Conservation (phyloP, 2,888 invertebrate genomes). For the Macrostomum cliftonense region DNA sequence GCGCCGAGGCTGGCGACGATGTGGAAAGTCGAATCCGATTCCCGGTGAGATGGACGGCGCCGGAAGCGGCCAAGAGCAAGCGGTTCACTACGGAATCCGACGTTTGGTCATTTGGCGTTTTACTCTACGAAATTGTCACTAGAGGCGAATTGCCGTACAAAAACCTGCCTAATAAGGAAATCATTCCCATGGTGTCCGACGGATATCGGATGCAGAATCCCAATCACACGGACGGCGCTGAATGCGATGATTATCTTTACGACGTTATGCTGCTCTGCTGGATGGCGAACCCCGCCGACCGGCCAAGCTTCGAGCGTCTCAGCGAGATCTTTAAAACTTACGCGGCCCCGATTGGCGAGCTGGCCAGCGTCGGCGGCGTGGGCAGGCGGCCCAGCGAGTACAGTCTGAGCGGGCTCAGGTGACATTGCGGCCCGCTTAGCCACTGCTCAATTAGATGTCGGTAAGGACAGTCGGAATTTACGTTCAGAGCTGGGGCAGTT, state of each 20-base stretch:
- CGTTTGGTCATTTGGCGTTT: conserved; percentile 99
- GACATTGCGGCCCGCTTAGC: too few relatives aligned
- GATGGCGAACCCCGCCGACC: conserved; percentile 70
- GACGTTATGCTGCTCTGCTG: conserved; percentile 82
- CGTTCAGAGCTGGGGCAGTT: too few relatives aligned
- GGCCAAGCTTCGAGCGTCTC: conserved; percentile 83
- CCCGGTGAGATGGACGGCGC: conserved; percentile 99
- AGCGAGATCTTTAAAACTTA: conserved; percentile 9
- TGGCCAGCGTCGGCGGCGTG: too few relatives aligned
- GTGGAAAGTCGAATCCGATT: conserved; percentile 40
- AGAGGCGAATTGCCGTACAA: conserved; percentile 97
- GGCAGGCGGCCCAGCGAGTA: too few relatives aligned
- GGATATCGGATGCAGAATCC: conserved; percentile 85
- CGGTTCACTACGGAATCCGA: conserved; percentile 98
- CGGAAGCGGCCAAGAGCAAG: conserved; percentile 97
- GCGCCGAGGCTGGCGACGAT: too few relatives aligned
- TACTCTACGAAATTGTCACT: conserved; percentile 90
- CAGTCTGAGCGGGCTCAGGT: too few relatives aligned
- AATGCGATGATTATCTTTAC: conserved; percentile 76
- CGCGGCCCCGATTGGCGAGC: too few relatives aligned
- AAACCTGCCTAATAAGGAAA: conserved; percentile 13
- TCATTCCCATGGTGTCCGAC: too few relatives aligned
- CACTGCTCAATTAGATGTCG: too few relatives aligned
- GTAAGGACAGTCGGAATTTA: too few relatives aligned
- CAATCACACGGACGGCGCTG: conserved; percentile 29